Evolutionary conservation across 2,888 invertebrate genomes (phyloP), one percentile per base, ranked within the genome.

Genomic region (Andrena bucephala): DNA sequence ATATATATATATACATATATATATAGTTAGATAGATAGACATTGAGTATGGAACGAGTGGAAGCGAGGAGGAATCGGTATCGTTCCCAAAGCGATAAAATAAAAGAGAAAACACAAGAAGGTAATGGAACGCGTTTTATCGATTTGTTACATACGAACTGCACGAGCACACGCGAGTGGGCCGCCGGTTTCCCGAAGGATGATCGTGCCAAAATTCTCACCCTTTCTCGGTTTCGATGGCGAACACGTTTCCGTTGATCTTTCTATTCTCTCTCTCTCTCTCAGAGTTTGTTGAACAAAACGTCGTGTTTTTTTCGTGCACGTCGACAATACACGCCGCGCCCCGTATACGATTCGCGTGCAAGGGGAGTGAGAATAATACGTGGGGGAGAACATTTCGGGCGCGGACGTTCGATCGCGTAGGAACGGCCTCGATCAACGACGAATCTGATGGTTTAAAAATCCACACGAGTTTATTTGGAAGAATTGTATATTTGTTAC

Each of bases 401-500:
- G 84, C 54, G 78, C 68, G 36, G 48, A 70, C 20, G 60, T 66
- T 79, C 65, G 67, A 77, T 81, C 74, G 77, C 65, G 70, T 72
- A 57, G 66, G 10, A 71, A 81, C 84, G 80, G 73, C 36, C 65
- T 74, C 81, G 73, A 85, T 72, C 83, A 33, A 74, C 83, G 85
- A 66, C 67, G 73, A 77, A 85, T 77, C 87, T 78, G 68, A 83
- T 66, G 42, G 78, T 42, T 66, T 87, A 89, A 70, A 74, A 83
- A 89, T 83, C 90, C 87, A 91, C 87, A 77, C 89, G 48, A 85
- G 88, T 92, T 94, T 91, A 91, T 92, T 93, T 92, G 87, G 86
- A 92, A 93, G 92, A 92, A 92, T 92, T 94, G 93, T 94, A 94
- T 92, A 94, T 94, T 94, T 94, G 94, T 94, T 94, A 94, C 93